Conservation (phyloP, 2,888 invertebrate genomes). For the Lissocephala sabroskyi region DNA sequence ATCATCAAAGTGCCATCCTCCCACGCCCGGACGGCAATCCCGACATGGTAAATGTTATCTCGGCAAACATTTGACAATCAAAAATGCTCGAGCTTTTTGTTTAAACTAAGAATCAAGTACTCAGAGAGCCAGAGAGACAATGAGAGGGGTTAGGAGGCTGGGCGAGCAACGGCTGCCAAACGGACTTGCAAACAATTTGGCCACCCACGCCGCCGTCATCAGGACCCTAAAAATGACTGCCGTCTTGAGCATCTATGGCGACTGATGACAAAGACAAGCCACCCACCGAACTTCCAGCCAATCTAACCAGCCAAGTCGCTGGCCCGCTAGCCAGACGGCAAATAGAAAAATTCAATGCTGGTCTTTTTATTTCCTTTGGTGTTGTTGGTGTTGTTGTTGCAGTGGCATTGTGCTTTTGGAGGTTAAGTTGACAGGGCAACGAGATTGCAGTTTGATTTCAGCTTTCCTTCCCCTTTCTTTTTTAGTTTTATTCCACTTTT, state of each 20-base stretch:
- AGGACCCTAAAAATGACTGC: not conserved
- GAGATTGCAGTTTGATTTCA: slow-evolving; percentile 54
- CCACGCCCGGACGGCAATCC: slow-evolving; percentile 26
- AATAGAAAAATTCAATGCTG: slow-evolving; percentile 2
- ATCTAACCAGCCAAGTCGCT: too few relatives aligned
- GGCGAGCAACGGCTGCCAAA: not conserved
- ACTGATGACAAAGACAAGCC: slow-evolving; percentile 35
- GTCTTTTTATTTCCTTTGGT: too few relatives aligned
- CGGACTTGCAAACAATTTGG: too few relatives aligned
- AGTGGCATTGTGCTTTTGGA: slow-evolving; percentile 31
- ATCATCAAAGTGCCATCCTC: slow-evolving; percentile 43
- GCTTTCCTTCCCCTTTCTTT: slow-evolving; percentile 1
- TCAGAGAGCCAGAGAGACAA: too few relatives aligned
- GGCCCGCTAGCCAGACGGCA: slow-evolving; percentile 20
- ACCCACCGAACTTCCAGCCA: too few relatives aligned
- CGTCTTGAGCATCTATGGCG: not conserved
- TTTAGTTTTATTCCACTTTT: not conserved
- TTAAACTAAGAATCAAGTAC: slow-evolving; percentile 61
- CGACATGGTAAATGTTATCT: slow-evolving; percentile 59
- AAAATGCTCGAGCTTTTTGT: slow-evolving; percentile 61
- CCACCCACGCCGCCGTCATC: too few relatives aligned
- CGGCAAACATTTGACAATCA: slow-evolving; percentile 63
- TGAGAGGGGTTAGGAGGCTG: too few relatives aligned
- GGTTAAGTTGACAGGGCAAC: slow-evolving; percentile 64
- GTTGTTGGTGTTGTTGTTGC: not conserved